Conservation (phyloP, 2,888 invertebrate species). For the Lacanobia oleracea region DNA sequence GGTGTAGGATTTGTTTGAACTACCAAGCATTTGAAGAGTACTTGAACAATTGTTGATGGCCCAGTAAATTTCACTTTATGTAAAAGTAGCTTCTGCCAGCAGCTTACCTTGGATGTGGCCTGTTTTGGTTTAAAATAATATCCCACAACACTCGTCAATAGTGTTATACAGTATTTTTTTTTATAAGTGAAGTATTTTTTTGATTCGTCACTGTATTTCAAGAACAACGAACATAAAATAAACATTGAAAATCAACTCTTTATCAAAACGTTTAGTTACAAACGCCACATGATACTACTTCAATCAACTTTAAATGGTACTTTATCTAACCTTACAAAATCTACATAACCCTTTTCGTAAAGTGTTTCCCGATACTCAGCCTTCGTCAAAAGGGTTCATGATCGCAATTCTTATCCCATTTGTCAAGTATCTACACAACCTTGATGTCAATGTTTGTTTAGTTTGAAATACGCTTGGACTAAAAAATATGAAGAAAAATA, state of each 20-base stretch:
- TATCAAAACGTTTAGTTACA: background rate
- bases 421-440: constrained; percentile 22
- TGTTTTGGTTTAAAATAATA: no score
- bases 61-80: no score
- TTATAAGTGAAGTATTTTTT: no score
- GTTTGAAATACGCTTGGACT: background rate
- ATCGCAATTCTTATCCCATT: constrained; percentile 29
- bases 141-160: no score
- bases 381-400: constrained; percentile 26
- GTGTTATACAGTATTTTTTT: no score
- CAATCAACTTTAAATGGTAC: background rate
- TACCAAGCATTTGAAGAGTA: background rate
- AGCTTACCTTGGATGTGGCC: no score
- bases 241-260: background rate
- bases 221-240: background rate
- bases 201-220: no score
- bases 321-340: constrained; percentile 7
- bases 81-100: no score
- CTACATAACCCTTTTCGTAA: constrained; percentile 23
- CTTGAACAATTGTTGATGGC: background rate
- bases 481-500: background rate
- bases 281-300: background rate
- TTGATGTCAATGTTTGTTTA: constrained; percentile 14
- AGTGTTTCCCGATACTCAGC: constrained; percentile 25
- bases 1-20: no score